Conservation (phyloP, 2,797 vertebrate species). For the Arnoldichthys spilopterus region DNA sequence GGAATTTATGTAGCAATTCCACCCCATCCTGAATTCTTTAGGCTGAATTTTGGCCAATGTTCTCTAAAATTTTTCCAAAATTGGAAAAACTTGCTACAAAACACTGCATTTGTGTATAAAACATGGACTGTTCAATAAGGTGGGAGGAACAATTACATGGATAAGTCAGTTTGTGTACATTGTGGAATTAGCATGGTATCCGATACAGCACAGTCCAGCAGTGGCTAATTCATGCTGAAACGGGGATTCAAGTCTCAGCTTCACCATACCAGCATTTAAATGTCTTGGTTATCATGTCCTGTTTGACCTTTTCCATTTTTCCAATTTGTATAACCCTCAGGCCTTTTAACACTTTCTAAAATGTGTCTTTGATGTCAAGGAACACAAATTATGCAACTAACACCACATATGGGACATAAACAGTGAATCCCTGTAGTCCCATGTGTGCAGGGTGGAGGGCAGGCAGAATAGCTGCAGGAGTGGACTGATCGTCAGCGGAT, state of each 20-base stretch:
- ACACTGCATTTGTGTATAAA: neutral
- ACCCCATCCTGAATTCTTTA: no score
- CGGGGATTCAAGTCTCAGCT: neutral
- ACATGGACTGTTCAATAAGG: no score
- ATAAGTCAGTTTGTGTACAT: conserved; percentile 1
- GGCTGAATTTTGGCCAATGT: neutral
- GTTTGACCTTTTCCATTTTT: conserved; percentile 12
- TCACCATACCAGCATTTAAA: neutral
- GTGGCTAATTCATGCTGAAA: neutral
- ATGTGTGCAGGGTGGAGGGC: conserved; percentile 20
- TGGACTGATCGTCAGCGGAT: conserved; percentile 57
- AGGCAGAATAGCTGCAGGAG: conserved; percentile 52
- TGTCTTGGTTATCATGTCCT: neutral
- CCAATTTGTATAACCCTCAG: conserved; percentile 5
- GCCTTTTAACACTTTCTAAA: conserved; percentile 14
- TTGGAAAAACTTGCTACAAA: neutral
- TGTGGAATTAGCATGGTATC: conserved; percentile 22
- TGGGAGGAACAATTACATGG: neutral
- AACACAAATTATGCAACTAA: conserved; percentile 55
- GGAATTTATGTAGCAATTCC: no score
- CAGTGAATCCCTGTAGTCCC: conserved; percentile 28
- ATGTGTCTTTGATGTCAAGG: conserved; percentile 6
- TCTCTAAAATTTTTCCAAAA: neutral
- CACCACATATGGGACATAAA: conserved; percentile 31
- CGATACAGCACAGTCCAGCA: neutral